Evolutionary conservation across 2,888 invertebrate genomes (phyloP), one percentile per base, ranked within the genome.

Genomic region (Eupithecia insigniata): DNA sequence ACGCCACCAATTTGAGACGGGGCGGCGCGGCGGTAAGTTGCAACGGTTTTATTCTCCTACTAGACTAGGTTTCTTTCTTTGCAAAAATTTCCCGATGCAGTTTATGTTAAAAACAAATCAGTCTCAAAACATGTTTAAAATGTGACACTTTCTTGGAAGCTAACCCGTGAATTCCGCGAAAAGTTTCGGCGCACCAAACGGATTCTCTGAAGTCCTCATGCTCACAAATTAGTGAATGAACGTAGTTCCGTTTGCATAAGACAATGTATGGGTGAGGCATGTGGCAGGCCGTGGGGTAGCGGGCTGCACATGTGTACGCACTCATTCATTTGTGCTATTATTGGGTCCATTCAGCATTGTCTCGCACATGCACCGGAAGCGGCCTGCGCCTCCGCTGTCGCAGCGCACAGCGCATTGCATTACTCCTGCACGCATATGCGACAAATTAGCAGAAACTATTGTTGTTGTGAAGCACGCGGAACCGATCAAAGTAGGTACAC

Each of bases 291-390:
- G 84, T 78, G 88, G 85, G 87, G 90, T 90, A 86, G 85, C 8
- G 22, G 12, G 14, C 87, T 82, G 83, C 91, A 92, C 92, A 92
- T 92, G 91, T 92, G 91, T 90, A 90, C 92, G 86, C 90, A 87
- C 87, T 91, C 92, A 93, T 93, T 92, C 92, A 92, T 86, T 88
- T 87, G 84, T 88, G 89, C 91, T 92, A 92, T 92, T 93, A 92
- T 92, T 91, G 92, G 89, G 88, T 87, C 90, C 93, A 92, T 93
- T 92, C 90, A 90, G 84, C 87, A 93, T 93, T 93, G 93, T 93
- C 90, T 89, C 89, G 92, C 93, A 93, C 85, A 92, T 93, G 93
- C 91, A 88, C 90, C 92, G 93, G 93, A 93, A 90, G 88, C 46
- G 18, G 46, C 22, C 55, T 26, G 55, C 43, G 39, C 39, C 39